Evolutionary conservation across 1,140 invertebrate genomes (phyloP), one percentile per base, ranked within the genome.

Genomic region (Meteorus sp.): DNA sequence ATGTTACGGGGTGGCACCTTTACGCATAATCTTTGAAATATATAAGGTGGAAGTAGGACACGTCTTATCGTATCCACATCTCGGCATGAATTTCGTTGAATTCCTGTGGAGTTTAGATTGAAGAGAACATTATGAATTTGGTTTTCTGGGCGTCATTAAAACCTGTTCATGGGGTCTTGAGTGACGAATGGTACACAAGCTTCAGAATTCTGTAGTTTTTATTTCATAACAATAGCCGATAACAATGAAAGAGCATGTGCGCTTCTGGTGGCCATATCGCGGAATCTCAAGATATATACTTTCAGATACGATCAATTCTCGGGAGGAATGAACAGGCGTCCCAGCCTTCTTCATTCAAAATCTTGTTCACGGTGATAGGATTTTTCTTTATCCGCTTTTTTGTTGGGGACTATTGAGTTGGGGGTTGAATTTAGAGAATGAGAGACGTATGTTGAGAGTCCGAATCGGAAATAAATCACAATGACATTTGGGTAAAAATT

Each of bases 211-310:
- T 41, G 45, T 29, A 47, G 56, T 39, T 47, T 19, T n/a, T n/a
- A 8, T 1, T 11, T 33, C 31, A 27, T 48, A 58, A 56, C 55
- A 57, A 56, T 57, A 33, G 52, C 33, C 43, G 44, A 61, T 53
- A 59, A 65, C 67, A 64, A 65, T 65, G 68, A 62, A 61, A 60
- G 59, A 55, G 59, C 60, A 62, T 64, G 62, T 65, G 60, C 54
- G 65, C 41, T 55, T 37, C 61, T 56, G 52, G 35, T 57, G 48
- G 50, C 37, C 62, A 33, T 71, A 73, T 73, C 71, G 69, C 69
- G 62, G 63, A 67, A 73, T 73, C 71, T 73, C 61, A 52, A 66
- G 65, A 61, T 66, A 61, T 58, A n/a, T n/a, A n/a, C n/a, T 43
- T 33, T 52, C 35, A 63, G 67, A 69, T 69, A 69, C 57, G 61